Base-by-base conservation (phyloP, 2,113 vertebrate species). In the Anarhynchus alexandrinus region DNA sequence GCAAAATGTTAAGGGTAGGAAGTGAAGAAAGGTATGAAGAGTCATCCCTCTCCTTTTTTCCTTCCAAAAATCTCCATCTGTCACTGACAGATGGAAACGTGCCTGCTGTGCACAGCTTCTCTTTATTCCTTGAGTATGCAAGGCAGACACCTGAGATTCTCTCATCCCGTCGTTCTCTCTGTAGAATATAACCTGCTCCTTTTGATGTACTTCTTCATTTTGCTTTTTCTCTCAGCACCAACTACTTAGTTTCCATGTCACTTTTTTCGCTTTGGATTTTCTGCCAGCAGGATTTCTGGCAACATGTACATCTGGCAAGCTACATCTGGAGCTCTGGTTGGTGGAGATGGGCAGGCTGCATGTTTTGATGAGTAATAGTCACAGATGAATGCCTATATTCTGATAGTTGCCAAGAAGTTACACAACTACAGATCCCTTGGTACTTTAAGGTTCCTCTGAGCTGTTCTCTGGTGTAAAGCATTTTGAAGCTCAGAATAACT, bases 301-400 rank as follows among this genome's bases (percentile, higher is more conserved):
- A 70, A 42, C 4, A 5, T 15, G 32, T 54, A 23, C 2, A 14
- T 57, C 91, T 94, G 66, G 88, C 32, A 90, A 86, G 29, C 79
- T 90, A 42, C 71, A 83, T 81, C 55, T 88, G 76, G 76, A 71
- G 42, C 67, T 70, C 67, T 26, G 6, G 40, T 78, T 92, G 67
- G 69, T 92, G 72, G 57, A 91, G 76, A 67, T 69, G 21, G 69
- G 77, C 55, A 71, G 77, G 49, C 69, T 45, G 38, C 71, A 34
- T 94, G 80, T 93, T 96, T 93, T 89, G 88, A 91, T 94, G 91
- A 90, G 80, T 94, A 94, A 95, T 10, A 86, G 77, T 86, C 88
- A 85, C 70, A 82, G 70, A 90, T 80, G 91, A 96, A 93, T 1
- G 12, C 74, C 57, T 90, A 26, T 62, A 82, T 95, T 94, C 72